A percentile compares a stretch with the other conserved stretches of the same genome.
These are phyloP conservation scores for Chelonia mydas DNA, from an alignment of 2,797 vertebrate species.

Conservation along the genomic window DNA sequence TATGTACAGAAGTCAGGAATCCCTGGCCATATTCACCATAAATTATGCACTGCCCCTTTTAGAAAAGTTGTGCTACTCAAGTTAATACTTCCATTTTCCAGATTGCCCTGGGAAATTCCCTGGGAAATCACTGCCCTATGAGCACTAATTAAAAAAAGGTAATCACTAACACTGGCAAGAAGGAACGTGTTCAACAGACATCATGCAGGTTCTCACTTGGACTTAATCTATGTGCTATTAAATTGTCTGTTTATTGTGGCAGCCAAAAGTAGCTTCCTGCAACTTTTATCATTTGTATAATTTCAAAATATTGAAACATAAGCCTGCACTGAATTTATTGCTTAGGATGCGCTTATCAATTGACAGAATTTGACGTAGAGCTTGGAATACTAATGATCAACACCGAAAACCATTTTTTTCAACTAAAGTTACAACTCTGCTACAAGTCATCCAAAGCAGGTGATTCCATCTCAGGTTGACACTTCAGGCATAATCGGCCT, in stretches of 20 bases:
- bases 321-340: background rate
- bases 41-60: background rate
- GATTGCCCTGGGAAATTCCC: conserved; percentile 3
- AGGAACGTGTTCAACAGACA: conserved; percentile 9
- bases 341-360: background rate
- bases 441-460: fast-evolving
- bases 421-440: background rate
- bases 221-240: background rate
- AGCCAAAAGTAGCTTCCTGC: background rate
- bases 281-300: background rate
- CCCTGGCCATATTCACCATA: background rate
- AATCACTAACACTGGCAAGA: background rate
- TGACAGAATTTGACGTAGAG: background rate
- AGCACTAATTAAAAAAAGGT: background rate
- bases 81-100: background rate
- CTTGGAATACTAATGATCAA: background rate
- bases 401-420: background rate
- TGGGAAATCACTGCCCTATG: background rate
- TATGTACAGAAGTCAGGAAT: background rate
- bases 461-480: background rate
- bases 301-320: background rate
- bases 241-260: background rate
- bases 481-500: background rate
- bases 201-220: background rate
- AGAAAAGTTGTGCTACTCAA: background rate